Base-by-base conservation (phyloP, 2,888 invertebrate species). In the Tetropium fuscum region DNA sequence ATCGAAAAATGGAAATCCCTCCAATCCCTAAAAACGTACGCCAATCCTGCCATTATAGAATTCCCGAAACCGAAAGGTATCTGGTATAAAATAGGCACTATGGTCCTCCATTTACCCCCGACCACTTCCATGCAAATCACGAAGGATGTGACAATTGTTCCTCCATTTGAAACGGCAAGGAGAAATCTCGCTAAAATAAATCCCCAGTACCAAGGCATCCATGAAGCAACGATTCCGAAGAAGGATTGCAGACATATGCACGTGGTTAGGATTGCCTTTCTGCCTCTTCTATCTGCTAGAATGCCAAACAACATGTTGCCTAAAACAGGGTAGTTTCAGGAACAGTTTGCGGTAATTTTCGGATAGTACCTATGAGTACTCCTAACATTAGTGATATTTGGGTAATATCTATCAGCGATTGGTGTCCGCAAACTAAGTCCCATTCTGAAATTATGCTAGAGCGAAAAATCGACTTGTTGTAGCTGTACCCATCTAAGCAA, bases 361-460 rank as follows among this genome's bases (percentile, higher is more conserved):
- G 7, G 15, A 19, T 41, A 5, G 63, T 70, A 80, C 82, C 89
- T 30, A 87, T 60, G 16, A 89, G 81, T 58, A 88, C 84, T 2
- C 89, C 89, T 74, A 85, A 83, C 88, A 89, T 89, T 77, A 88
- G 83, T 1, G 85, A 78, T 25, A 85, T 83, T 75, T 89, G 89
- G 2, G 87, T 83, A 6, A 87, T 82, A 72, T 88, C 86, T 36
- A 85, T 80, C 63, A 86, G 77, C 81, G 85, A 84, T 71, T 84
- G 84, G 40, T 82, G 83, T 3, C 83, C 82, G 74, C 90, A 90
- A 11, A 90, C 87, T 63, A 90, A 81, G 78, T 87, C 76, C 87
- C 87, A 89, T 78, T 90, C 87, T 0, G 88, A 87, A 22, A 86
- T 84, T 32, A 91, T 90, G 6, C 87, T 90, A 38, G 87, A 84